These are phyloP conservation scores for Paralinhomoeus sp. DNA, from an alignment of 2,888 invertebrate genomes.

Conservation along the genomic window DNA sequence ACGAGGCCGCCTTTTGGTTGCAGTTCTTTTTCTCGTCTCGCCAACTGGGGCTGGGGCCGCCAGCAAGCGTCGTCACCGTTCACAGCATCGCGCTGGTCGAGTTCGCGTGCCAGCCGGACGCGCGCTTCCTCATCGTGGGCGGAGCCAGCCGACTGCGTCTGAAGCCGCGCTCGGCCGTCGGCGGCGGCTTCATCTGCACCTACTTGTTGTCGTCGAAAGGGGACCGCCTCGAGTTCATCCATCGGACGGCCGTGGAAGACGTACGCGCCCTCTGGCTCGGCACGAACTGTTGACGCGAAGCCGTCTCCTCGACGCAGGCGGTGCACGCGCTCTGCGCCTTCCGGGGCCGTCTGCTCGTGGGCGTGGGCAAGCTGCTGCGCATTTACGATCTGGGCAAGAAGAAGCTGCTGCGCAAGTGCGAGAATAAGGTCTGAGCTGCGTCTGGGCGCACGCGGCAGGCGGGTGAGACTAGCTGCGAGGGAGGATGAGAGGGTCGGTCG, in stretches of 20 bases:
- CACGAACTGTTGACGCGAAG: neutral
- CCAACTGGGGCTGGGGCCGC: too few relatives aligned
- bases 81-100: slow-evolving; percentile 45
- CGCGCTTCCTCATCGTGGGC: slow-evolving; percentile 53
- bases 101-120: slow-evolving; percentile 44
- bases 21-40: too few relatives aligned
- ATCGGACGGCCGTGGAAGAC: slow-evolving; percentile 47
- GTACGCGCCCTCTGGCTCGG: neutral
- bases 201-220: slow-evolving; percentile 36
- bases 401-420: slow-evolving; percentile 84
- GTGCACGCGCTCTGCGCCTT: slow-evolving; percentile 58
- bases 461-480: too few relatives aligned
- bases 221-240: slow-evolving; percentile 63
- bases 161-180: slow-evolving; percentile 43
- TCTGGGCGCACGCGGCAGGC: too few relatives aligned
- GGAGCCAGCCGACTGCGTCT: slow-evolving; percentile 69
- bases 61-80: too few relatives aligned
- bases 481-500: too few relatives aligned
- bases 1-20: slow-evolving; percentile 87
- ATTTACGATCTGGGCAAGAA: slow-evolving; percentile 90
- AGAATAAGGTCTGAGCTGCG: slow-evolving; percentile 49
- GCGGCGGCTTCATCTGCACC: slow-evolving; percentile 22
- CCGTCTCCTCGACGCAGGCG: slow-evolving; percentile 8
- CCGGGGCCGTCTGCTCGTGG: slow-evolving; percentile 69
- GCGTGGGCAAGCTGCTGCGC: slow-evolving; percentile 68